These are phyloP conservation scores for Caenorhabditis sp. DNA, from an alignment of 2,888 invertebrate species.

Conservation along the genomic window DNA sequence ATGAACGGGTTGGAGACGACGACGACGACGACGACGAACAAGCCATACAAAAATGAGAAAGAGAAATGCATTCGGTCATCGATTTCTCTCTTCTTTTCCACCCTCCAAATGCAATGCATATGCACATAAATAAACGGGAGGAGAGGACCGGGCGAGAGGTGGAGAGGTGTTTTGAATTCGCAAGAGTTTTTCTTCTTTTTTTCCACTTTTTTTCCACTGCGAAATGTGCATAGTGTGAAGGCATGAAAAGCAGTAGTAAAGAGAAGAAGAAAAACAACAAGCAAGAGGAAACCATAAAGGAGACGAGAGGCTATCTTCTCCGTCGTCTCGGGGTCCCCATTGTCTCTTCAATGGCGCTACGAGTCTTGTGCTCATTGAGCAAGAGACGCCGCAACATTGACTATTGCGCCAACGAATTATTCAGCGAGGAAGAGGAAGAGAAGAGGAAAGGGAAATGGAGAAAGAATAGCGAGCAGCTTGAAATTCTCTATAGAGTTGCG, in stretches of 20 bases:
- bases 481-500: background rate
- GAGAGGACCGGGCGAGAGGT: background rate
- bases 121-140: constrained; percentile 46
- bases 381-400: constrained; percentile 6
- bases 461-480: background rate
- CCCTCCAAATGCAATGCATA: no score
- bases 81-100: constrained; percentile 4
- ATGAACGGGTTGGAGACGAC: no score
- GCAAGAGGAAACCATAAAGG: constrained; percentile 34
- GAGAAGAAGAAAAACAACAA: constrained; percentile 14
- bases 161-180: constrained; percentile 36
- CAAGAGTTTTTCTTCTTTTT: no score
- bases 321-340: constrained; percentile 19
- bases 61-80: constrained; percentile 35
- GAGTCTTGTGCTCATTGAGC: constrained; percentile 24
- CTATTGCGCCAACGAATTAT: constrained; percentile 3
- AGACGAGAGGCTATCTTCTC: constrained; percentile 27
- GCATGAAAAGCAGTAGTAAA: constrained; percentile 22
- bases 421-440: background rate
- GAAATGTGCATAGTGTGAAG: no score
- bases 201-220: no score
- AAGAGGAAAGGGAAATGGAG: no score
- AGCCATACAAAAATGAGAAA: constrained; percentile 39
- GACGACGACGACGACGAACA: background rate
- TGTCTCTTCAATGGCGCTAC: constrained; percentile 25